A percentile compares a stretch with the other conserved stretches of the same genome.
phyloP scores from a whole-genome alignment of 2,797 vertebrate species.

The Acridotheres tristis region DNA sequence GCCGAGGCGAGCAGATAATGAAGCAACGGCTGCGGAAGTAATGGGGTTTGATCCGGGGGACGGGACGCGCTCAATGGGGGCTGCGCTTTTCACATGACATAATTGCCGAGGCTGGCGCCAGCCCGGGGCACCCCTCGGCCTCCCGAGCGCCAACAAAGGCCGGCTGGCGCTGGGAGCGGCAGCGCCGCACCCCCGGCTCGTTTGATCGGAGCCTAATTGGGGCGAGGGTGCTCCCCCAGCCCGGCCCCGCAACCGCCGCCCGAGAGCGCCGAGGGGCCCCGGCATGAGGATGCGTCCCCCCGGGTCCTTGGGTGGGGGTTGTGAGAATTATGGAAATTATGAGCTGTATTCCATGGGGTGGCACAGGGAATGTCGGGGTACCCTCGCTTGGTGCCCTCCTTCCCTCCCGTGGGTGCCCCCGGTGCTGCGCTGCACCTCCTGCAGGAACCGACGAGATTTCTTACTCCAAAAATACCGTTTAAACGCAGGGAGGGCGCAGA shows the following conservation, averaged over 20 bases:
- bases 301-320: too few species aligned
- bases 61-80: conserved; percentile 81
- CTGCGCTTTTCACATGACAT: conserved; percentile 78
- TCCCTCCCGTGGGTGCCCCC: accelerated
- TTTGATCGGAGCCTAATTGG: conserved; percentile 12
- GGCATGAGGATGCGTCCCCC: not conserved
- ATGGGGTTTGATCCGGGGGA: conserved; percentile 81
- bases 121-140: conserved; percentile 38
- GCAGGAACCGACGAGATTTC: not conserved
- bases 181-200: not conserved
- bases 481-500: accelerated
- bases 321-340: not conserved
- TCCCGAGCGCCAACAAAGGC: conserved; percentile 43
- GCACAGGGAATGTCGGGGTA: not conserved
- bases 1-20: conserved; percentile 82
- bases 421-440: accelerated
- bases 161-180: not conserved
- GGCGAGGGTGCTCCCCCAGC: not conserved
- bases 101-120: conserved; percentile 85
- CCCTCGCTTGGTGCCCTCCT: accelerated
- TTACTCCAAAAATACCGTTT: accelerated
- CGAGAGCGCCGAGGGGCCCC: not conserved
- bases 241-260: not conserved
- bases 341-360: not conserved
- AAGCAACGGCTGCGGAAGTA: conserved; percentile 87